Evolutionary conservation across 2,888 invertebrate species (phyloP).

Genomic region (Trachelus stipa): DNA sequence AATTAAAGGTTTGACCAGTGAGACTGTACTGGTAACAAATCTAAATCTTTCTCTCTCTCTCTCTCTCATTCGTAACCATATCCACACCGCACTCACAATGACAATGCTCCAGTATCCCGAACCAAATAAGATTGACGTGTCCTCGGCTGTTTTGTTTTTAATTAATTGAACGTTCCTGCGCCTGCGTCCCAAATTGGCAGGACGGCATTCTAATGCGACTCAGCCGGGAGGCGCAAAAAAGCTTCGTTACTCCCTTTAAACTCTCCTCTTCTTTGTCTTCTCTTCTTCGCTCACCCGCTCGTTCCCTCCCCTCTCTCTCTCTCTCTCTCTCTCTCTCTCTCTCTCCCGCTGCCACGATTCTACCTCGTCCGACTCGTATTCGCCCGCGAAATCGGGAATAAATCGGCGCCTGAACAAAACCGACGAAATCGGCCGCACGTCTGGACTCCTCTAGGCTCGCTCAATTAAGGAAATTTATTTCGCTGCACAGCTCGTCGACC

Average conservation of each 20-base stretch:
- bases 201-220: conserved; percentile 57
- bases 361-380: neutral
- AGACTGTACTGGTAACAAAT: neutral
- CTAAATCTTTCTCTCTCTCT: conserved; percentile 6
- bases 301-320: conserved; percentile 13
- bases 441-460: conserved; percentile 29
- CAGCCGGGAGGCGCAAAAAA: conserved; percentile 47
- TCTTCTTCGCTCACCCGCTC: conserved; percentile 17
- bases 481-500: conserved; percentile 14
- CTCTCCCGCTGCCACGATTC: neutral
- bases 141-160: conserved; percentile 59
- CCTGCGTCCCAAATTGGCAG: conserved; percentile 57
- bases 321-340: conserved; percentile 8
- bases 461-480: conserved; percentile 51
- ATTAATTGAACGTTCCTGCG: conserved; percentile 54
- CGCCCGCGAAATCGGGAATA: conserved; percentile 38
- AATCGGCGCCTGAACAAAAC: conserved; percentile 31
- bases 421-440: conserved; percentile 35
- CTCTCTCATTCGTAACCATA: conserved; percentile 5
- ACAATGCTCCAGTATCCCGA: conserved; percentile 35
- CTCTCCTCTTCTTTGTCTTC: conserved; percentile 2
- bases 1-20: conserved; percentile 52
- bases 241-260: conserved; percentile 17
- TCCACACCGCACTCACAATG: conserved; percentile 7
- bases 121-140: conserved; percentile 61